Evolutionary conservation across 2,888 invertebrate genomes (phyloP).

Genomic region (Agriopis aurantiaria): DNA sequence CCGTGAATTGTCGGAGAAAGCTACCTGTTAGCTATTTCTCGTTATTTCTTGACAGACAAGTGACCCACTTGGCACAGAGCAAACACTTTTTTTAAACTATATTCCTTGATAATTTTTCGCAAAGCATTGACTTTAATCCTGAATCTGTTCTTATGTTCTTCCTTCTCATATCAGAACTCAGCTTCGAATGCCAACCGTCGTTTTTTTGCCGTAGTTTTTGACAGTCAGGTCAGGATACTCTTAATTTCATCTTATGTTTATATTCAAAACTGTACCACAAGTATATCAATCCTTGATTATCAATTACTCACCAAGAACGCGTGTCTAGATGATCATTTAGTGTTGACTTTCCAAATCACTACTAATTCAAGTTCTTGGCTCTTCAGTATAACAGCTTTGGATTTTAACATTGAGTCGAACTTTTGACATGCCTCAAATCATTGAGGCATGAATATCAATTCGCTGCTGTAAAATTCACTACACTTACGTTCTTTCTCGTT

Average conservation of each 20-base stretch:
- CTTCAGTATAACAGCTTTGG: conserved; percentile 12
- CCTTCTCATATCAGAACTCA: not conserved
- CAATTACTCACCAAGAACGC: conserved; percentile 54
- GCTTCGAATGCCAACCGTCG: not conserved
- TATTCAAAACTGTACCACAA: conserved; percentile 13
- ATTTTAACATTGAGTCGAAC: not conserved
- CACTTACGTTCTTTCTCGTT: too few species aligned
- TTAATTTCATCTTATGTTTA: not conserved
- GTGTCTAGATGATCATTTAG: conserved; percentile 51
- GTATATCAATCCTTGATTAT: conserved; percentile 51
- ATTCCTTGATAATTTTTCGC: conserved; percentile 57
- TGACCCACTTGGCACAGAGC: conserved; percentile 78
- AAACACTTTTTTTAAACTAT: conserved; percentile 61
- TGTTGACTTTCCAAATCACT: conserved; percentile 49
- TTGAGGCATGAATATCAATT: too few species aligned
- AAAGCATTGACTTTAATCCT: conserved; percentile 37
- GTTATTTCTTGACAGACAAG: conserved; percentile 66
- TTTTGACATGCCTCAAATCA: too few species aligned
- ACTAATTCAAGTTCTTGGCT: conserved; percentile 41
- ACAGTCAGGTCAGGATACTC: not conserved
- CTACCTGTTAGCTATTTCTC: conserved; percentile 58
- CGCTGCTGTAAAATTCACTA: too few species aligned
- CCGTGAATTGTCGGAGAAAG: conserved; percentile 52
- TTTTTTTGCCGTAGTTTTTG: not conserved
- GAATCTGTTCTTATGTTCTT: not conserved